A percentile compares a stretch with the other conserved stretches of the same genome.
phyloP scores from a whole-genome alignment of 2,113 vertebrate species.

The Myanophis thanlyinensis region DNA sequence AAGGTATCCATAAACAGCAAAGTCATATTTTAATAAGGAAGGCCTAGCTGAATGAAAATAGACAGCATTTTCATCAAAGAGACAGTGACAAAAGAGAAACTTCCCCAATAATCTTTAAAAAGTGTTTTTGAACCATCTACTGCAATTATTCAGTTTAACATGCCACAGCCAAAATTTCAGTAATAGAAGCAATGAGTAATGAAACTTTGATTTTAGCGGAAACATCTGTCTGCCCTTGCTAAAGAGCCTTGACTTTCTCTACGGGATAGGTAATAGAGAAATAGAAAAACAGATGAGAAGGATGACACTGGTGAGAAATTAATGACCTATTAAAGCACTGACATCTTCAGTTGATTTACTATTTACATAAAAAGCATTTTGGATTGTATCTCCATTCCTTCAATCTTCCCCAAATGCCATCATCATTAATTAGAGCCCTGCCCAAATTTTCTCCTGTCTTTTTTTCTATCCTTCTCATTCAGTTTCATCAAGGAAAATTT shows the following conservation, averaged over 20 bases:
- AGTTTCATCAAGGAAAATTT: not conserved
- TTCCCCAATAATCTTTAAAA: not conserved
- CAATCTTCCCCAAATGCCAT: not conserved
- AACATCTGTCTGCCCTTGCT: not conserved
- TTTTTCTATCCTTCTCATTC: not conserved
- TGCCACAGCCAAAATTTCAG: not conserved
- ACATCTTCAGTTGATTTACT: not conserved
- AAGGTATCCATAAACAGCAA: not conserved
- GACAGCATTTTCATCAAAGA: not conserved
- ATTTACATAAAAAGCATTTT: not conserved
- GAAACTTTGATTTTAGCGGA: not conserved
- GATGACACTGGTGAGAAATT: not conserved
- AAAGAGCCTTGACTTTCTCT: not conserved
- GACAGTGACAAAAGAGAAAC: not conserved
- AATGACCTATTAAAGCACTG: not conserved
- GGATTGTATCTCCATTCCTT: not conserved
- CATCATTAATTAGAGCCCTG: not conserved
- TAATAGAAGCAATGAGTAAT: not conserved
- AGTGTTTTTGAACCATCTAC: not conserved
- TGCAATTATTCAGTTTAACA: not conserved
- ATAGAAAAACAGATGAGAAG: not conserved
- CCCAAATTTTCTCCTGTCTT: not conserved
- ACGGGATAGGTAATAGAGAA: not conserved
- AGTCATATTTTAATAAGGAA: not conserved
- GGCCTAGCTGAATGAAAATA: not conserved